phyloP scores from a whole-genome alignment of 2,113 vertebrate species.

The Corythornis cristatus region DNA sequence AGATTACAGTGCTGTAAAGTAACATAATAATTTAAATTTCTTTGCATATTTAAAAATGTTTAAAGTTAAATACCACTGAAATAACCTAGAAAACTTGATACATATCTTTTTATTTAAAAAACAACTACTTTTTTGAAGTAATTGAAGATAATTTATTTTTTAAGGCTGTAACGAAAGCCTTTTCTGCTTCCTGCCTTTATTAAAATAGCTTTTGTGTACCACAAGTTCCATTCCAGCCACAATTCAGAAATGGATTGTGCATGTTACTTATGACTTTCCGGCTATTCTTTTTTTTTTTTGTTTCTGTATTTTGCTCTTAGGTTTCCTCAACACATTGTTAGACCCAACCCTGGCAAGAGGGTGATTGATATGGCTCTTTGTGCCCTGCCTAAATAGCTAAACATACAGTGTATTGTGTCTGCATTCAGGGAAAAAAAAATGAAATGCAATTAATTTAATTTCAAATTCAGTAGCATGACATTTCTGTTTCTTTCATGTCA shows the following conservation, averaged over 20 bases:
- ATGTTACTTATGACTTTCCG: background rate
- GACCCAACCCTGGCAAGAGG: background rate
- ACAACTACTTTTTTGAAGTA: background rate
- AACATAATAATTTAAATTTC: background rate
- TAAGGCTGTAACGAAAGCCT: background rate
- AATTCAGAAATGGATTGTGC: background rate
- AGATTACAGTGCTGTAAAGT: background rate
- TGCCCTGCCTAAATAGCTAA: slow-evolving; percentile 52
- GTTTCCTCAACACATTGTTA: slow-evolving; percentile 32
- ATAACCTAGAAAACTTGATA: background rate
- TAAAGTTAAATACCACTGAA: background rate
- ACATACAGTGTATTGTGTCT: slow-evolving; percentile 16
- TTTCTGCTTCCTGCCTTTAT: background rate
- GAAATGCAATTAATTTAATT: slow-evolving; percentile 60
- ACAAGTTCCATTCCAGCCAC: background rate
- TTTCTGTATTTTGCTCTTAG: slow-evolving; percentile 1
- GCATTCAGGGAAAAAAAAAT: background rate
- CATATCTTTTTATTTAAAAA: background rate
- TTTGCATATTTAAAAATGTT: background rate
- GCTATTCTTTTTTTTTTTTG: background rate
- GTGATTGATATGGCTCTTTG: slow-evolving; percentile 54
- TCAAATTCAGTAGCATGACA: slow-evolving; percentile 43
- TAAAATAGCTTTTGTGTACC: background rate
- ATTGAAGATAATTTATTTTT: background rate
- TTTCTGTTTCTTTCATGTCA: slow-evolving; percentile 64